These are phyloP conservation scores for Drosophila monieri DNA, from an alignment of 2,888 invertebrate species.

Conservation along the genomic window DNA sequence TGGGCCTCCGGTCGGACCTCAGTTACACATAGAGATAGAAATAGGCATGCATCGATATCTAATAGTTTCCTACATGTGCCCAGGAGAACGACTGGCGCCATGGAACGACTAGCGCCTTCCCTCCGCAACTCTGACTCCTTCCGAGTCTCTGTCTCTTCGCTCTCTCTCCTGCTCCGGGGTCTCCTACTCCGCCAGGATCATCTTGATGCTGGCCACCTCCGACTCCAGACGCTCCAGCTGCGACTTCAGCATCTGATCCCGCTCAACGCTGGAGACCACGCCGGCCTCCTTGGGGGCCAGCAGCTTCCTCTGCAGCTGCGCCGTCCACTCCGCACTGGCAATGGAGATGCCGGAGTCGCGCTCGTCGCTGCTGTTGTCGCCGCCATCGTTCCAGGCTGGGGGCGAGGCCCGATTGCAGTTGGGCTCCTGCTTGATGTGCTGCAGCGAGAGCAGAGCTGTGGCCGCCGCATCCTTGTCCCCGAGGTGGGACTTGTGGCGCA, in stretches of 20 bases:
- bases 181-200: slow-evolving; percentile 85
- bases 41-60: slow-evolving; percentile 36
- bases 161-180: slow-evolving; percentile 53
- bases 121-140: slow-evolving; percentile 27
- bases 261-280: slow-evolving; percentile 75
- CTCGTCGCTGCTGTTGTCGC: slow-evolving; percentile 95
- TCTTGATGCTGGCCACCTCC: slow-evolving; percentile 95
- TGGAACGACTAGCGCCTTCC: slow-evolving; percentile 33
- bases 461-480: slow-evolving; percentile 96
- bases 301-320: slow-evolving; percentile 79
- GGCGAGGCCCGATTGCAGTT: slow-evolving; percentile 88
- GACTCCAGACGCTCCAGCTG: slow-evolving; percentile 94
- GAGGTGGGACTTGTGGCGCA: slow-evolving; percentile 95
- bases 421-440: slow-evolving; percentile 94
- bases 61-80: slow-evolving; percentile 16
- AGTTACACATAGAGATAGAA: slow-evolving; percentile 20
- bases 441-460: slow-evolving; percentile 90
- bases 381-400: slow-evolving; percentile 90
- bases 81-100: slow-evolving; percentile 39
- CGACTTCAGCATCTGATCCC: slow-evolving; percentile 91
- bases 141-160: slow-evolving; percentile 63
- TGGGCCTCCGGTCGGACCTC: background rate
- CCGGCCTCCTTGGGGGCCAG: slow-evolving; percentile 57
- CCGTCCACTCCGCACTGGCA: slow-evolving; percentile 84
- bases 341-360: slow-evolving; percentile 95